Base-by-base conservation (phyloP, 92 coral and sea anemone species). In the Montipora capitata region DNA sequence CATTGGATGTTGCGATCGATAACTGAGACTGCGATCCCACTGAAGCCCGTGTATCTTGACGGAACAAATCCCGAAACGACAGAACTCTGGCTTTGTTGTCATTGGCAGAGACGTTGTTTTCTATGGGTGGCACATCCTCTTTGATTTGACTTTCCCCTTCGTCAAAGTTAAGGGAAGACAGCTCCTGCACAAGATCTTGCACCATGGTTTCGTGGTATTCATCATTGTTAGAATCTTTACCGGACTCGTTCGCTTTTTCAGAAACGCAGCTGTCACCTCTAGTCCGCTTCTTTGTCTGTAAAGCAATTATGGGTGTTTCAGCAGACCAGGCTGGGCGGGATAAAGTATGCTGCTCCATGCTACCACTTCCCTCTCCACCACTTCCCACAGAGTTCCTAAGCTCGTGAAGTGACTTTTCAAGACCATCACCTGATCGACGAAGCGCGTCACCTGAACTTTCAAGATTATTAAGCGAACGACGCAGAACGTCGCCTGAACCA, bases 31-130 rank as follows among this genome's bases (percentile, higher is more conserved):
- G n/a, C 40, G 87, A 59, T 44, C 85, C 70, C 4, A 61, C 54
- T 0, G 61, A 58, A 2, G 72, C 12, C 35, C 61, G 43, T 10
- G 79, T 10, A 40, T 59, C 87, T 40, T 70, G 51, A 7, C 87
- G 79, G 48, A 73, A 83, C 6, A 83, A 56, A 20, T 73, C 87
- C 5, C 87, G 77, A 68, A 81, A 68, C 11, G 85, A 54, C 5
- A 81, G 76, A 40, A 62, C 63, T 2, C 49, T 43, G 3, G 2
- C 48, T 0, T 43, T 44, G 48, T 13, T 61, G 10, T 43, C 79
- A 44, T 1, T 10, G 4, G 35, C 72, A n/a, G 77, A 9, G 68
- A 10, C 38, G 27, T 44, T 2, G 43, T 61, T 72, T 16, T 52
- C 56, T 2, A 5, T 64, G 27, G 79, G 49, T 73, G 42, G 44